A percentile compares a stretch with the other conserved stretches of the same genome.
These are phyloP conservation scores for Poliocrania exsul DNA, from an alignment of 2,797 vertebrate genomes.

Conservation along the genomic window DNA sequence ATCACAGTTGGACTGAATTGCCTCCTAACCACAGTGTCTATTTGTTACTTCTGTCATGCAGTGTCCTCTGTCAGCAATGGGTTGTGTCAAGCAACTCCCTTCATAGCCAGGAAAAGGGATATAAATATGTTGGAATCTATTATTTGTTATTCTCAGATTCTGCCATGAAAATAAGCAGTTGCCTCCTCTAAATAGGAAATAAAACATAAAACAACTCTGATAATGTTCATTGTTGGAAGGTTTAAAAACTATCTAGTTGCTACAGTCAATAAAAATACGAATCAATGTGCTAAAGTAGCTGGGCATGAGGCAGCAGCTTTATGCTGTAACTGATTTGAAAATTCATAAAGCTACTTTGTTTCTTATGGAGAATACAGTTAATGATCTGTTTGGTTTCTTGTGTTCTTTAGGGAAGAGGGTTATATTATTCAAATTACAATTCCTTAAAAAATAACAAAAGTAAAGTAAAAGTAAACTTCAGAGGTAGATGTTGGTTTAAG, in stretches of 20 bases:
- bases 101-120: neutral
- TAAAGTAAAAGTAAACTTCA: neutral
- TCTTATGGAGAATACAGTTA: neutral
- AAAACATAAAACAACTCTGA: neutral
- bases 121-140: neutral
- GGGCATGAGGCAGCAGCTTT: neutral
- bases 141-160: neutral
- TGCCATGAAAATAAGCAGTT: neutral
- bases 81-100: neutral
- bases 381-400: neutral
- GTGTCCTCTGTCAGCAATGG: neutral
- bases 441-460: neutral
- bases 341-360: neutral
- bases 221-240: neutral
- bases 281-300: neutral
- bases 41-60: neutral
- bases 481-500: neutral
- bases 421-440: neutral
- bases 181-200: neutral
- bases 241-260: neutral
- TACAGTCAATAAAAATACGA: neutral
- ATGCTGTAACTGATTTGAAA: neutral
- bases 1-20: rapidly evolving
- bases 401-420: neutral
- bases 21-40: neutral